Base-by-base conservation (phyloP, 2,888 invertebrate species). In the Heliconius erato region DNA sequence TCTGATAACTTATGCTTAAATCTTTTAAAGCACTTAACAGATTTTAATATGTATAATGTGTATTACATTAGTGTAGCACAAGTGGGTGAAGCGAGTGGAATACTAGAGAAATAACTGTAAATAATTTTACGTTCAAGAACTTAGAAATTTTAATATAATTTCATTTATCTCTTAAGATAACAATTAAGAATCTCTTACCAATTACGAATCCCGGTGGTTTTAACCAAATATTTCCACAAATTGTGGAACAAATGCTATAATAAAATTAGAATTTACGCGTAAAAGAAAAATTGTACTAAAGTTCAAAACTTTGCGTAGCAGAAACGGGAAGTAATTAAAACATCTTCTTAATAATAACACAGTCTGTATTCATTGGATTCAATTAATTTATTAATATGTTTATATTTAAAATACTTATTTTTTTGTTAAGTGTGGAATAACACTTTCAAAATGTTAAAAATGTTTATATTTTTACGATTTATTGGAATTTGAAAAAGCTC, bases 191-290 rank as follows among this genome's bases (percentile, higher is more conserved):
- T n/a, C 40, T n/a, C 14, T 11, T 40, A 32, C 32, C 12, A 40
- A n/a, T 40, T n/a, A 40, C 11, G 12, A 71, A 1, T 40, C 71
- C 26, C 44, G 44, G 14, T 71, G 40, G n/a, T 71, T 72, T 26
- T 28, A 49, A 72, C 16, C 9, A 72, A 49, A 72, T 72, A 49
- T 49, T 72, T 72, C 1, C 28, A 72, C 49, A 49, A 49, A 44
- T 72, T 72, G 72, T 49, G 26, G n/a, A 44, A 44, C 72, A 49
- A 49, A 72, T 72, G 72, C 72, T 44, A 49, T 49, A 44, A 44
- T 26, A 72, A 72, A 14, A 72, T 49, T 26, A 44, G 16, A 72
- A 72, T 26, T 72, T 49, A 26, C 16, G 72, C 26, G 26, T 26
- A 72, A 72, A 44, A 26, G 26, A 9, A 9, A 44, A 44, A 26